Percentiles rank a stretch among this genome's conserved stretches.
phyloP scores from a whole-genome alignment of 2,113 vertebrate genomes.

The Enhydra lutris region DNA sequence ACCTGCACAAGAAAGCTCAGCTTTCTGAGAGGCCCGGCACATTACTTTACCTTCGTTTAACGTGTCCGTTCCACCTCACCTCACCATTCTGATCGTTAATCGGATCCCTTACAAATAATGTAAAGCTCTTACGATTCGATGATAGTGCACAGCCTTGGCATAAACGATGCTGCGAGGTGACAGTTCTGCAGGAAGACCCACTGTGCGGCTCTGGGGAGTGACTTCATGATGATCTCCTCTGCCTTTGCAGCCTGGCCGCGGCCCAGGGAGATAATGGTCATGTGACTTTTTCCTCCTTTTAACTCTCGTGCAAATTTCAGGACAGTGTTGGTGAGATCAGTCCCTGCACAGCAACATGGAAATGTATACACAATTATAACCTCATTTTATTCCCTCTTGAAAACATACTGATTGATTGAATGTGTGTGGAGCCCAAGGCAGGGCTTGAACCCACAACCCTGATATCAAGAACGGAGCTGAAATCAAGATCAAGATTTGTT shows the following conservation, averaged over 20 bases:
- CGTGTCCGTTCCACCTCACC: not conserved
- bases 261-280: conserved; percentile 80
- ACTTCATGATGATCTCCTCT: conserved; percentile 71
- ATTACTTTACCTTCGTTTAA: not conserved
- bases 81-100: not conserved
- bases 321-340: conserved; percentile 61
- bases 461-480: not conserved
- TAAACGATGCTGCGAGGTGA: conserved; percentile 76
- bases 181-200: conserved; percentile 83
- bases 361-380: not conserved
- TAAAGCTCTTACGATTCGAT: conserved; percentile 73
- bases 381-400: not conserved
- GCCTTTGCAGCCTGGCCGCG: conserved; percentile 73
- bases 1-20: not conserved
- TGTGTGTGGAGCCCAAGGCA: not conserved
- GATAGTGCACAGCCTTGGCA: conserved; percentile 75
- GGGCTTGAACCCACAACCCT: not conserved
- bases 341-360: conserved; percentile 47
- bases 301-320: conserved; percentile 77
- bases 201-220: conserved; percentile 1
- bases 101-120: not conserved
- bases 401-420: too few species aligned
- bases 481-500: not conserved
- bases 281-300: conserved; percentile 50
- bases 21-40: not conserved